phyloP scores from a whole-genome alignment of 2,113 vertebrate species.

The Mirounga angustirostris region DNA sequence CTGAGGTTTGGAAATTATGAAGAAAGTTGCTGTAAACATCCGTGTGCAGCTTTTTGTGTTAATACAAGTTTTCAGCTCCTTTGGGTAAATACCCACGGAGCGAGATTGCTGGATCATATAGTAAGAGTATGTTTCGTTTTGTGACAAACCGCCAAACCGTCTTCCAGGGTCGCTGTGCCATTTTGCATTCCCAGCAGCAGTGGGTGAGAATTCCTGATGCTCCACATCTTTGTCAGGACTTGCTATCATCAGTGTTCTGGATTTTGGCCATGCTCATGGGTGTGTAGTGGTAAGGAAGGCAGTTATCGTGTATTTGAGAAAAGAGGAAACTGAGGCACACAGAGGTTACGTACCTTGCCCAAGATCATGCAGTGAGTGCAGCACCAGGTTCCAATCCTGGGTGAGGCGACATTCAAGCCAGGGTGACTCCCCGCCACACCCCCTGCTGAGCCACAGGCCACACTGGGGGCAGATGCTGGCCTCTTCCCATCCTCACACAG shows the following conservation, averaged over 20 bases:
- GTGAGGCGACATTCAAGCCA: rapidly evolving
- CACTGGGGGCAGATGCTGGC: rapidly evolving
- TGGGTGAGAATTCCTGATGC: rapidly evolving
- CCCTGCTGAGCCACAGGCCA: neutral
- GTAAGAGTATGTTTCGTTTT: neutral
- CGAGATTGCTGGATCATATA: neutral
- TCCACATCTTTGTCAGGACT: rapidly evolving
- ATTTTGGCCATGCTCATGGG: neutral
- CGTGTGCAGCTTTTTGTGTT: neutral
- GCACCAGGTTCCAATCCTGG: neutral
- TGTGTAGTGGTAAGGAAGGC: neutral
- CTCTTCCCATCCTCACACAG: rapidly evolving
- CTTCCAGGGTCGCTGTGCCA: rapidly evolving
- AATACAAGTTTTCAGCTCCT: neutral
- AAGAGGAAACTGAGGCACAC: neutral
- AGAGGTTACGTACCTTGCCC: neutral
- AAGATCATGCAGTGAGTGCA: neutral
- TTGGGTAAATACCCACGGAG: neutral
- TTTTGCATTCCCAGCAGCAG: neutral
- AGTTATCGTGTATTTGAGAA: neutral
- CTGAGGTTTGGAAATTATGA: too few species aligned
- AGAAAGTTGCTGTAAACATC: neutral
- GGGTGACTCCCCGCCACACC: neutral
- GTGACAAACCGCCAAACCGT: neutral
- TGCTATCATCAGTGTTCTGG: neutral